Base-by-base conservation (phyloP, 2,888 invertebrate species). In the Neocrepidodera transversa region DNA sequence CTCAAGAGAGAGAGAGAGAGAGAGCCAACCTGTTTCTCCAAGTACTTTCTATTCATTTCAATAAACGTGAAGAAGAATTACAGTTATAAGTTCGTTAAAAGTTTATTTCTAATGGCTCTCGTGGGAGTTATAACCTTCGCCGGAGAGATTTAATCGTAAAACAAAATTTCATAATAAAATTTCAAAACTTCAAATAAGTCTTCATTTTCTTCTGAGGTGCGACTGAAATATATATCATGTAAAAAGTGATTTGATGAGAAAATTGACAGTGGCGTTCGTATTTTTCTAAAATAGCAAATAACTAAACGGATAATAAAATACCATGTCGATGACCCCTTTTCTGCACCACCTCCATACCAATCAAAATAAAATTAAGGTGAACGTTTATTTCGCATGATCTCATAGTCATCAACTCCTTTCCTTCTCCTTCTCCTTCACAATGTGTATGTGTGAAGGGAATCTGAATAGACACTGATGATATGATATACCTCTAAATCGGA, bases 71-170 rank as follows among this genome's bases (percentile, higher is more conserved):
- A 49, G 48, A 38, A 40, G 56, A 52, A 60, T 52, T 60, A 56
- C 56, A 60, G 51, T 56, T 60, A 56, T 56, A 60, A 60, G 56
- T 56, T 60, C 51, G 56, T 60, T 60, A 60, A 60, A 60, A 60
- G 51, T 60, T 60, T 45, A 60, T 60, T 60, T 50, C 52, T 60
- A 48, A 60, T 60, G 51, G 52, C 52, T 54, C 60, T 48, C 50
- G 42, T 17, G 56, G 48, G 60, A 60, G 60, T 56, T 56, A 56
- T 60, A 60, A 60, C 56, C 60, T 53, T 56, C 50, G 38, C 48
- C 35, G 48, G 52, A 56, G n/a, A n/a, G 55, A 56, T 54, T 54
- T 54, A 54, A 54, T 54, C 45, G 54, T 30, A 45, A 54, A 54
- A 36, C 54, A 54, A 36, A 53, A 54, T 54, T 36, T 32, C 23